Conservation (phyloP, 2,113 vertebrate genomes). For the Fulica atra region DNA sequence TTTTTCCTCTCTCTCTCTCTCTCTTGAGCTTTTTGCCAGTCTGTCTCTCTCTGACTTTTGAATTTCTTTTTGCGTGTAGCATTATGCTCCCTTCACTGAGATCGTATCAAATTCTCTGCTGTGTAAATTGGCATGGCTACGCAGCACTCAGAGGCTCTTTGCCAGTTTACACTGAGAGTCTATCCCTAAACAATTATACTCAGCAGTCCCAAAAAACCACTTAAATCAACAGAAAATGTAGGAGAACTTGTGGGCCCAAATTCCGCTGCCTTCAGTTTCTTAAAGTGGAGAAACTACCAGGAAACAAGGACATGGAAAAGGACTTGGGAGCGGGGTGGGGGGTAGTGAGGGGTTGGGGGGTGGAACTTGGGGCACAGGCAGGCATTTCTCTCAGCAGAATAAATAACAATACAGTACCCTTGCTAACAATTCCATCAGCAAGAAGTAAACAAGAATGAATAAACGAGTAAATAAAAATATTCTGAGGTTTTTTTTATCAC, state of each 20-base stretch:
- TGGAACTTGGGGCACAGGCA: not conserved
- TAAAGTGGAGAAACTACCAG: not conserved
- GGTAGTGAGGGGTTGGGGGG: no score
- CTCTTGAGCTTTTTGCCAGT: not conserved
- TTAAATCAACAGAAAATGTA: conserved; percentile 30
- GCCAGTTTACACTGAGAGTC: conserved; percentile 34
- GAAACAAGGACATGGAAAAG: not conserved
- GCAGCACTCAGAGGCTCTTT: not conserved
- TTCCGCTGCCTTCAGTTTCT: not conserved
- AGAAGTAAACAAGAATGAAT: not conserved
- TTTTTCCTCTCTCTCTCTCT: not conserved
- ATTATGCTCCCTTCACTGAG: not conserved
- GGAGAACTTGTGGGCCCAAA: not conserved
- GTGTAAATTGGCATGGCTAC: conserved; percentile 27
- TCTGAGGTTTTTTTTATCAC: not conserved
- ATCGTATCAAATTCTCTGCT: not conserved
- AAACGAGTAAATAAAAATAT: not conserved
- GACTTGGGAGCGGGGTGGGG: not conserved
- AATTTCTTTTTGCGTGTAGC: not conserved
- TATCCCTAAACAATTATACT: conserved; percentile 39
- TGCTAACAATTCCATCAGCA: not conserved
- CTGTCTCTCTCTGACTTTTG: not conserved
- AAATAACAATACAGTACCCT: not conserved
- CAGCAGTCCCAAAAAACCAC: not conserved
- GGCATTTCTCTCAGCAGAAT: not conserved